Conservation (phyloP, 1,140 invertebrate species). For the Solen grandis region DNA sequence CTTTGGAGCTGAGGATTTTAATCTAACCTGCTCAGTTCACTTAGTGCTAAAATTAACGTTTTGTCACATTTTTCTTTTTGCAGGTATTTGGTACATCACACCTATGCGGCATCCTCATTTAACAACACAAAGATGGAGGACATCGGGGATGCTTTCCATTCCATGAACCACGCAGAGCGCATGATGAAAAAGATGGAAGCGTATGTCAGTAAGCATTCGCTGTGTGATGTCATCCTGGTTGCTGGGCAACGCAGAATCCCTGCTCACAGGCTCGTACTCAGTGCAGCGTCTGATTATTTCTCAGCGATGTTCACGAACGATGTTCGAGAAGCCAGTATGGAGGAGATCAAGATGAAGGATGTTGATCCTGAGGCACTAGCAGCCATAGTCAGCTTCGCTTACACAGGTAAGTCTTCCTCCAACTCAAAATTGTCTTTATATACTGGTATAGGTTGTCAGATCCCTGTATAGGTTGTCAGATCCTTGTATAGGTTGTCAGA, state of each 20-base stretch:
- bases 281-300: constrained; percentile 96
- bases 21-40: no score
- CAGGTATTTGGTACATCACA: constrained; percentile 75
- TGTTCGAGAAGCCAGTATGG: constrained; percentile 90
- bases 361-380: constrained; percentile 92
- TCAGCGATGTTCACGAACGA: constrained; percentile 96
- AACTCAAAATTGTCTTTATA: background rate
- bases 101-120: constrained; percentile 63
- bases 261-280: constrained; percentile 89
- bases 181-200: constrained; percentile 90
- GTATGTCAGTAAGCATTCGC: constrained; percentile 87
- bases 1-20: no score
- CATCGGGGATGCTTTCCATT: constrained; percentile 88
- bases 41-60: no score
- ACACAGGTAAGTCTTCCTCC: constrained; percentile 88
- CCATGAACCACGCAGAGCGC: constrained; percentile 89
- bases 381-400: constrained; percentile 92
- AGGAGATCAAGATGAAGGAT: constrained; percentile 91
- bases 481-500: no score
- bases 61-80: constrained; percentile 16
- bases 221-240: constrained; percentile 78
- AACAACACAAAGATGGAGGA: constrained; percentile 69
- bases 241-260: constrained; percentile 84
- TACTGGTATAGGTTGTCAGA: no score
- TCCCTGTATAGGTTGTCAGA: background rate